Conservation (phyloP, 1,140 invertebrate species). For the Drosophila albomicans region DNA sequence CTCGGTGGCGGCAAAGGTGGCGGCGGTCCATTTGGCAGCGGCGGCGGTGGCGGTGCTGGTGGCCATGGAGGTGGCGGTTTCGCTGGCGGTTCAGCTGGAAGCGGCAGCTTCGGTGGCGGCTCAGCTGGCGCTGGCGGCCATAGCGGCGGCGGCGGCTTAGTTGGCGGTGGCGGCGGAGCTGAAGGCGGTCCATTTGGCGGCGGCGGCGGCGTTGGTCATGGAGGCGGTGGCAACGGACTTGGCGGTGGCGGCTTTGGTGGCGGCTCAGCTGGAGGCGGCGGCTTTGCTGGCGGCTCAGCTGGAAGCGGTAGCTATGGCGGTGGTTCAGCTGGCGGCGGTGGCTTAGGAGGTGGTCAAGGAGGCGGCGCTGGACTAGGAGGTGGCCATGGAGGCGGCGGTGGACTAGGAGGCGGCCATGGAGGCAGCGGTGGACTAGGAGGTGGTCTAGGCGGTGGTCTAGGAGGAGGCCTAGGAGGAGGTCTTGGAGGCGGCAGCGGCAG, state of each 20-base stretch:
- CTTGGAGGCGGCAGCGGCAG: conserved; percentile 21
- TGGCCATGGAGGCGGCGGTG: conserved; percentile 41
- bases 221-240: conserved; percentile 13
- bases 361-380: conserved; percentile 24
- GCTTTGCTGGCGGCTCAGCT: conserved; percentile 20
- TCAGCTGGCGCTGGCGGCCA: conserved; percentile 3
- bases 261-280: conserved; percentile 23
- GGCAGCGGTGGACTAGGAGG: conserved; percentile 28
- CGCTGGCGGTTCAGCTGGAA: conserved; percentile 20
- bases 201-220: conserved; percentile 7
- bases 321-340: conserved; percentile 18
- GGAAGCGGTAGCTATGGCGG: conserved; percentile 1
- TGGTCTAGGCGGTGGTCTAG: conserved; percentile 33
- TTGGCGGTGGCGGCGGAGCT: conserved; percentile 22
- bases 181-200: conserved; percentile 33
- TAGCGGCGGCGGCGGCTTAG: conserved; percentile 18
- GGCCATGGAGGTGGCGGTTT: conserved; percentile 27
- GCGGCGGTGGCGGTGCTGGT: conserved; percentile 10
- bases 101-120: conserved; percentile 21
- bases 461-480: conserved; percentile 17
- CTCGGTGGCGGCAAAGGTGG: conserved; percentile 15
- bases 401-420: background rate
- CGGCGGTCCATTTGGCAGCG: conserved; percentile 18
- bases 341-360: background rate
- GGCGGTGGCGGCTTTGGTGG: conserved; percentile 36